These are phyloP conservation scores for Australoheros facetus DNA, from an alignment of 2,797 vertebrate species.

Conservation along the genomic window DNA sequence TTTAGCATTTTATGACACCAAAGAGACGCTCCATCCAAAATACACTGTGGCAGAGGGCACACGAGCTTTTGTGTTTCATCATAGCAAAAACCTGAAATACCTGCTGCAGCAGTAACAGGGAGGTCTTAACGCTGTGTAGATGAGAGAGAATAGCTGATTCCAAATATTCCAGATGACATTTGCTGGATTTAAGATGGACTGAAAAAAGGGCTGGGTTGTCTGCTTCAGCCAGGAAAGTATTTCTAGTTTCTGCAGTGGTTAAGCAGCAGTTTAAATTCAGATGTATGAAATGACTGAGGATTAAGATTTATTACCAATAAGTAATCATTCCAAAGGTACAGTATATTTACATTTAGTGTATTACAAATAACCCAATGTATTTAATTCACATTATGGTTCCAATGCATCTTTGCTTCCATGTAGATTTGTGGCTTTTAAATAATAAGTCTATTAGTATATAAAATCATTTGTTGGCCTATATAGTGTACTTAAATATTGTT, in stretches of 20 bases:
- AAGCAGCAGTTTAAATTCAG: slow-evolving; percentile 22
- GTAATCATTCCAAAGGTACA: slow-evolving; percentile 25
- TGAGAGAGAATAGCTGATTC: neutral
- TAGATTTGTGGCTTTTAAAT: slow-evolving; percentile 7
- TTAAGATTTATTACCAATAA: slow-evolving; percentile 19
- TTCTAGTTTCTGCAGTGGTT: neutral
- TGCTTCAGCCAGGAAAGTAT: slow-evolving; percentile 3
- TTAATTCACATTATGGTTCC: neutral
- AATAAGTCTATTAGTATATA: neutral
- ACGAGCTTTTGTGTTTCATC: neutral
- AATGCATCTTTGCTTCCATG: neutral
- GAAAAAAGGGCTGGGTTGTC: neutral
- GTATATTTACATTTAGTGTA: slow-evolving; percentile 26
- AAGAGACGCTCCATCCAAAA: neutral
- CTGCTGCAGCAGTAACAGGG: neutral
- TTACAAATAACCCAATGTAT: slow-evolving; percentile 15
- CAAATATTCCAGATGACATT: neutral
- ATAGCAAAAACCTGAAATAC: neutral
- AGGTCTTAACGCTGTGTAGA: neutral
- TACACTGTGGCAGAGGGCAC: neutral
- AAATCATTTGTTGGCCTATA: neutral
- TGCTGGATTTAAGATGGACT: neutral
- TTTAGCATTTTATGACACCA: slow-evolving; percentile 16
- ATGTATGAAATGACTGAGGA: slow-evolving; percentile 35
- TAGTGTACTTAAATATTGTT: neutral